Evolutionary conservation across 2,888 invertebrate species (phyloP).

Genomic region (Callinectes sapidus): DNA sequence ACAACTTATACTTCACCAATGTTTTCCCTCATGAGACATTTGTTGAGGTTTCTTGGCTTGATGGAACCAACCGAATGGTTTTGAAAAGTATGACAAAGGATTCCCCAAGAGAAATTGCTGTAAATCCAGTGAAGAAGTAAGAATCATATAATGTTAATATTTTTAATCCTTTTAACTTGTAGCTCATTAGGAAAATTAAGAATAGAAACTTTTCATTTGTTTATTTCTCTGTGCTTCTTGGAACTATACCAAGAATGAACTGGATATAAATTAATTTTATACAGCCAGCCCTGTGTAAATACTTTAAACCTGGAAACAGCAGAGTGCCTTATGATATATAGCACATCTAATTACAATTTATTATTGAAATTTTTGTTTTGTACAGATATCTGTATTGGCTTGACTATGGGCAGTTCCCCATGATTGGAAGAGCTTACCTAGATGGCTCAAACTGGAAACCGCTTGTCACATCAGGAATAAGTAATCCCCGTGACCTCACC

Average conservation of each 20-base stretch:
- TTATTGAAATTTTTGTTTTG: not conserved
- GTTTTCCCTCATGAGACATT: slow-evolving; percentile 97
- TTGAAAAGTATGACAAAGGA: slow-evolving; percentile 93
- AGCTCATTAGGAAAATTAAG: not conserved
- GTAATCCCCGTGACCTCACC: slow-evolving; percentile 91
- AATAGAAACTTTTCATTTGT: not conserved
- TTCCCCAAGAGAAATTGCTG: slow-evolving; percentile 95
- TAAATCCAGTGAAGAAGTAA: slow-evolving; percentile 91
- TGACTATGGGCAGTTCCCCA: slow-evolving; percentile 96
- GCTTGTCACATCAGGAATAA: slow-evolving; percentile 92
- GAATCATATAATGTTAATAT: not conserved
- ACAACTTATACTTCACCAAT: slow-evolving; percentile 97
- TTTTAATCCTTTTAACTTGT: not conserved
- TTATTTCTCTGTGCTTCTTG: not conserved
- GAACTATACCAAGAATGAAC: not conserved
- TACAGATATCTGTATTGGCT: slow-evolving; percentile 93
- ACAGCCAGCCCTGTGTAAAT: not conserved
- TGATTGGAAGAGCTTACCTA: slow-evolving; percentile 90
- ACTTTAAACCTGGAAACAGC: not conserved
- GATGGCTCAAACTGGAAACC: slow-evolving; percentile 92
- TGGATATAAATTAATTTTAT: not conserved
- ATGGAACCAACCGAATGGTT: slow-evolving; percentile 93
- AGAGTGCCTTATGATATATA: not conserved
- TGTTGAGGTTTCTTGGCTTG: slow-evolving; percentile 94
- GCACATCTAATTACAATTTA: not conserved